These are phyloP conservation scores for Epinephelus cyanopodus DNA, from an alignment of 2,113 vertebrate species.

Conservation along the genomic window DNA sequence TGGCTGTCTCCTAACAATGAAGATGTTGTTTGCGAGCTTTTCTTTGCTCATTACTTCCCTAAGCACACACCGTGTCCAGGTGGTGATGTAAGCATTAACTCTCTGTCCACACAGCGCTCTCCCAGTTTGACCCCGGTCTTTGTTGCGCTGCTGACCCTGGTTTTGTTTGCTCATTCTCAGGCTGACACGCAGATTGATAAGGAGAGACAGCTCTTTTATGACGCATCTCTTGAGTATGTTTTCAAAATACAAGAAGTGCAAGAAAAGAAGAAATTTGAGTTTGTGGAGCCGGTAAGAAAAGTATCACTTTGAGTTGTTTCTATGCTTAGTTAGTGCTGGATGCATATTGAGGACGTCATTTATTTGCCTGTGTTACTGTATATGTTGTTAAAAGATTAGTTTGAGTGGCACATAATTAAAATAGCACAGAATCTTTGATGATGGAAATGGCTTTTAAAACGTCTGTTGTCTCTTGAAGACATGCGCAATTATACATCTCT, in stretches of 20 bases:
- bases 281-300: slow-evolving; percentile 95
- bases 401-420: not conserved
- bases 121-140: slow-evolving; percentile 16
- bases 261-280: slow-evolving; percentile 99
- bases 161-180: slow-evolving; percentile 79
- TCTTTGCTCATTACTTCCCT: slow-evolving; percentile 15
- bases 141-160: slow-evolving; percentile 33
- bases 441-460: slow-evolving; percentile 37
- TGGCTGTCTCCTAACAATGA: slow-evolving; percentile 27
- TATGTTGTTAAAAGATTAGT: slow-evolving; percentile 15
- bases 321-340: not conserved
- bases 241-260: slow-evolving; percentile 99
- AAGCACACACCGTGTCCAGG: slow-evolving; percentile 15
- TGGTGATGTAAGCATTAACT: slow-evolving; percentile 43
- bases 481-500: slow-evolving; percentile 1
- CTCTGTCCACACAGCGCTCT: slow-evolving; percentile 12
- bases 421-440: slow-evolving; percentile 1
- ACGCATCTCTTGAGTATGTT: slow-evolving; percentile 96
- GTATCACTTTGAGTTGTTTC: not conserved
- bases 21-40: slow-evolving; percentile 4
- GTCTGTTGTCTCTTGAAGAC: slow-evolving; percentile 6
- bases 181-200: slow-evolving; percentile 95
- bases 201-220: slow-evolving; percentile 96
- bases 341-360: slow-evolving; percentile 9
- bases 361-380: not conserved